phyloP scores from a whole-genome alignment of 2,797 vertebrate species.

The Lateolabrax maculatus region DNA sequence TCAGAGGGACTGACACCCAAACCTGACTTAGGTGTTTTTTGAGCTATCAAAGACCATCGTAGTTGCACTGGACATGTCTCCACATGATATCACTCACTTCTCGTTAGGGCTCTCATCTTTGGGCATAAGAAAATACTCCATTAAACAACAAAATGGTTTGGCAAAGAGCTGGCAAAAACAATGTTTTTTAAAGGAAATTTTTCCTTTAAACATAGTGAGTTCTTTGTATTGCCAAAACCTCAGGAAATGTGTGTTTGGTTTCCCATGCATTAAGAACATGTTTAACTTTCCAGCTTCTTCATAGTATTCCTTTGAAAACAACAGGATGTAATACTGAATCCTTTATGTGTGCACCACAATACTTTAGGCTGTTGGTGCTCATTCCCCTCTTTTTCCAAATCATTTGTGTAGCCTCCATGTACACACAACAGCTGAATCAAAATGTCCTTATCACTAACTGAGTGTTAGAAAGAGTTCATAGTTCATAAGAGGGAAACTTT shows the following conservation, averaged over 20 bases:
- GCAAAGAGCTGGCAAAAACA: constrained; percentile 6
- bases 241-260: constrained; percentile 67
- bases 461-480: constrained; percentile 12
- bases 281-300: constrained; percentile 43
- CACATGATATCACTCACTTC: not conserved
- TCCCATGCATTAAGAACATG: constrained; percentile 47
- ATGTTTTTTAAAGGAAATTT: constrained; percentile 30
- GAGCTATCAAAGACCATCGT: constrained; percentile 1
- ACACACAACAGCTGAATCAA: constrained; percentile 14
- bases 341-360: constrained; percentile 34
- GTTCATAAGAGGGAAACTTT: constrained; percentile 13
- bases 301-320: constrained; percentile 49
- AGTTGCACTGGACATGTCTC: not conserved
- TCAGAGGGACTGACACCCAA: constrained; percentile 1
- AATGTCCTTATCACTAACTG: constrained; percentile 15
- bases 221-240: constrained; percentile 57
- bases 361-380: constrained; percentile 12
- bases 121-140: not conserved
- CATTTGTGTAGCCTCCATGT: constrained; percentile 13
- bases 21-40: not conserved
- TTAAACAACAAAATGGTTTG: constrained; percentile 27
- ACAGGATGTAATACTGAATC: constrained; percentile 42
- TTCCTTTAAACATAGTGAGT: constrained; percentile 42
- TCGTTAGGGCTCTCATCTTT: not conserved
- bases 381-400: constrained; percentile 20